phyloP scores from a whole-genome alignment of 2,113 vertebrate genomes.

The Stegostoma tigrinum region DNA sequence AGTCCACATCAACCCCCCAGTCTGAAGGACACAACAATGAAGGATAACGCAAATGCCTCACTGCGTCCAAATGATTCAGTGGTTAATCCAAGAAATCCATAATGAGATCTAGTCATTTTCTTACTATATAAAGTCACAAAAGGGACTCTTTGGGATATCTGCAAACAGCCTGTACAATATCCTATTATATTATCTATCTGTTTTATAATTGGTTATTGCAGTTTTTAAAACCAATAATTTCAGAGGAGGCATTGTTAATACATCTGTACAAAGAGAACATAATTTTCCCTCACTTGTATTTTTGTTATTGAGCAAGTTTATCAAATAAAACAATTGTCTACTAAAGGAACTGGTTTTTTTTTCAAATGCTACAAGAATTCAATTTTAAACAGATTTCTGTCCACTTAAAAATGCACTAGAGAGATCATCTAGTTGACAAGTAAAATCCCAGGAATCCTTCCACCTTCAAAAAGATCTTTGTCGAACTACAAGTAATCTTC shows the following conservation, averaged over 20 bases:
- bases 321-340: conserved; percentile 72
- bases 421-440: background rate
- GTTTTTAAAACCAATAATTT: conserved; percentile 62
- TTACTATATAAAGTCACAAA: conserved; percentile 41
- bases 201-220: conserved; percentile 61
- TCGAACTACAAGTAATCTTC: background rate
- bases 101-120: conserved; percentile 44
- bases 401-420: background rate
- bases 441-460: background rate
- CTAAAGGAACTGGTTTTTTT: conserved; percentile 49
- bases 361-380: background rate
- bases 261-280: conserved; percentile 70
- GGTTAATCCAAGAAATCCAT: conserved; percentile 31
- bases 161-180: conserved; percentile 49
- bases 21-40: conserved; percentile 56
- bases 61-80: conserved; percentile 40
- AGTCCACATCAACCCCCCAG: conserved; percentile 48
- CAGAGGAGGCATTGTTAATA: conserved; percentile 62
- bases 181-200: conserved; percentile 49
- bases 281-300: conserved; percentile 76
- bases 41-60: conserved; percentile 45
- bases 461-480: background rate
- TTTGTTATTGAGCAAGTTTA: conserved; percentile 79
- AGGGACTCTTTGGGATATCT: conserved; percentile 46
- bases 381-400: background rate